Percentiles rank a stretch among this genome's conserved stretches.
These are phyloP conservation scores for Serilophus lunatus DNA, from an alignment of 2,113 vertebrate genomes.

Conservation along the genomic window DNA sequence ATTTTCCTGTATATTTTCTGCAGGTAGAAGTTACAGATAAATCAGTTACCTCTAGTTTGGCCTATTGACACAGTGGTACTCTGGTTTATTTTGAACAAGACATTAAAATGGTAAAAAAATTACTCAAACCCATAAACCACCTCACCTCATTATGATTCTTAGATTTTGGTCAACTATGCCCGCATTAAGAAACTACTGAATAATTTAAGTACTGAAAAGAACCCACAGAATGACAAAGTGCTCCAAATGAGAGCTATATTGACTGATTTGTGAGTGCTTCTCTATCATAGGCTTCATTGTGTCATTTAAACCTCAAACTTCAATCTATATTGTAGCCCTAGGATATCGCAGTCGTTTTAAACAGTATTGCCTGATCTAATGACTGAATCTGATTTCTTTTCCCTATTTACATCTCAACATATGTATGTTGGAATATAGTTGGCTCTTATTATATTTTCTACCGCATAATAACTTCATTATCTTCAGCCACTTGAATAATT, in stretches of 20 bases:
- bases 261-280: neutral
- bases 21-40: neutral
- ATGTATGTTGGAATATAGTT: fast-evolving
- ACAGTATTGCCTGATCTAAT: neutral
- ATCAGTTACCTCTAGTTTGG: neutral
- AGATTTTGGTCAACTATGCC: neutral
- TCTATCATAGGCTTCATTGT: neutral
- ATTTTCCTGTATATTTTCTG: neutral
- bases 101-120: neutral
- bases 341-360: neutral
- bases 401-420: neutral
- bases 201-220: neutral
- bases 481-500: neutral
- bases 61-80: neutral
- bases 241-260: neutral
- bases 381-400: neutral
- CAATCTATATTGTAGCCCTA: neutral
- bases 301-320: neutral
- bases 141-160: neutral
- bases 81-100: neutral
- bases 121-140: neutral
- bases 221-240: neutral
- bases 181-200: neutral
- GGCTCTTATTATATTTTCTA: no score
- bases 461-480: neutral